These are phyloP conservation scores for Eupithecia tripunctaria DNA, from an alignment of 2,888 invertebrate species.

Conservation along the genomic window DNA sequence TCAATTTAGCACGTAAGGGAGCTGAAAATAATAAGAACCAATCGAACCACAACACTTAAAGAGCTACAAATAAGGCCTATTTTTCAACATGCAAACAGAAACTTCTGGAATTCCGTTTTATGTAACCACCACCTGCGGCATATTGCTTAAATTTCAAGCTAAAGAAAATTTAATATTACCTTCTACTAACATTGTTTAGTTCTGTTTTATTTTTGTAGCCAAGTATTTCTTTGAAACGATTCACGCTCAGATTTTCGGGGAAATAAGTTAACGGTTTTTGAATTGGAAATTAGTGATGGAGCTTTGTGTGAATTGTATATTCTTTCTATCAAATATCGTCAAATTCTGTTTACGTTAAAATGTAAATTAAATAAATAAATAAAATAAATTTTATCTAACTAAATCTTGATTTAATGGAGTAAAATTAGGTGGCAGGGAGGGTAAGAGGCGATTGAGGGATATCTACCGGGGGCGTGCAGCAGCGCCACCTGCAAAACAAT, in stretches of 20 bases:
- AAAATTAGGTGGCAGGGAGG: no score
- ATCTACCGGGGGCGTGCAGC: no score
- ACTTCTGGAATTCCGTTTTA: constrained; percentile 7
- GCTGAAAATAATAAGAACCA: background rate
- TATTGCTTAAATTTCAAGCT: constrained; percentile 27
- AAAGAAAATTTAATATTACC: constrained; percentile 23
- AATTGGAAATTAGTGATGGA: background rate
- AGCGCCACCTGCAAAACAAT: no score
- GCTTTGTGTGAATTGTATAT: background rate
- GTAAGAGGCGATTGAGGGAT: no score
- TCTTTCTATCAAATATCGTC: background rate
- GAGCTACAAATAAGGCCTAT: constrained; percentile 2
- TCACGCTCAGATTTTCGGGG: background rate
- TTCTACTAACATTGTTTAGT: constrained; percentile 16
- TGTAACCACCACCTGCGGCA: constrained; percentile 14
- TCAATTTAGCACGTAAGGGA: background rate
- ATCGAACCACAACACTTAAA: background rate
- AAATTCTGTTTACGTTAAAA: background rate
- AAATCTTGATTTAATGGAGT: no score
- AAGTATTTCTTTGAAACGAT: constrained; percentile 3
- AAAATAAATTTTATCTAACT: no score
- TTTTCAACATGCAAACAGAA: constrained; percentile 7
- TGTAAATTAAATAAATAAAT: no score
- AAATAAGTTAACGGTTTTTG: background rate
- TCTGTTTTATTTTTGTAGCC: constrained; percentile 10